Evolutionary conservation across 2,113 vertebrate genomes (phyloP), one percentile per base, ranked within the genome.

Genomic region (Centropristis striata): DNA sequence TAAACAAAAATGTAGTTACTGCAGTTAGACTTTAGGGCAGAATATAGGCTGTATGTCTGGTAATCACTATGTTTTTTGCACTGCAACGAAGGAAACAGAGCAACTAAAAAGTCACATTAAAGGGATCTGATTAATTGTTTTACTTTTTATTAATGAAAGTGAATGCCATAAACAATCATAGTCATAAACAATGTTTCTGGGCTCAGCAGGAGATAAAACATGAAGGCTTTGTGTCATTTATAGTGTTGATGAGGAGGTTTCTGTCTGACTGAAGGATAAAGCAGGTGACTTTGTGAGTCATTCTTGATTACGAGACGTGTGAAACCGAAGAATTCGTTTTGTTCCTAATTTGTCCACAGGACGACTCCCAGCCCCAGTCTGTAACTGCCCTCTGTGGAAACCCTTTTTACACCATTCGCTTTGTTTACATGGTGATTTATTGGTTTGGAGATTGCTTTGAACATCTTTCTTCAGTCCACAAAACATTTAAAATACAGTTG

Each of bases 371-470:
- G 67, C 28, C 44, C 54, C 71, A 71, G 73, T 53, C 32, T 67
- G 44, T 54, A 84, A 61, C 60, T 69, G 65, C 72, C 57, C 49
- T 86, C 53, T 53, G 25, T 8, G 25, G n/a, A 64, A 47, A 75
- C 54, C 28, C 7, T 60, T 75, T 79, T 59, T 23, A 71, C 47
- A 77, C 64, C 44, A 16, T 74, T 64, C 18, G 10, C 53, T 79
- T 81, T 65, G 55, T 79, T 80, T 72, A 83, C 77, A 77, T 77
- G 74, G 23, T 68, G 71, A 86, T 80, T 67, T 55, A 78, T 86
- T 74, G 72, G 58, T 57, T 74, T 58, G 51, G 36, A 75, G 25
- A 81, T 81, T 60, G 64, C 36, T 68, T 86, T 50, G 18, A 84
- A 65, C 68, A 80, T 74, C 64, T 81, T n/a, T 55, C 58, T 60